Evolutionary conservation across 2,888 invertebrate genomes (phyloP).

Genomic region (Brenthis hecate): DNA sequence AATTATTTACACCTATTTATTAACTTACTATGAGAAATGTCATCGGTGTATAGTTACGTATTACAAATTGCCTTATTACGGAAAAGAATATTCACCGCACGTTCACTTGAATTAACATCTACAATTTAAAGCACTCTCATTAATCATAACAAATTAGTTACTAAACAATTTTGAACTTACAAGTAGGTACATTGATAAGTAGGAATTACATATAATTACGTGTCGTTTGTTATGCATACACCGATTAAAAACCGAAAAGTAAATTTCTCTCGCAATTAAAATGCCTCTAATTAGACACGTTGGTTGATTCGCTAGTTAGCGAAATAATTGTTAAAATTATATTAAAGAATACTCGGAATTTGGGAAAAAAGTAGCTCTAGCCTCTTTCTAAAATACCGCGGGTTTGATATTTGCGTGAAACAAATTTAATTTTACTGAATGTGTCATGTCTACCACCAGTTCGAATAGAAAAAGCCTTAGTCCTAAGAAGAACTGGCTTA

Average conservation of each 20-base stretch:
- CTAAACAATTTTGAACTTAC: conserved; percentile 43
- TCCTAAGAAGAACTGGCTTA: no score
- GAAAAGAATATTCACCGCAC: conserved; percentile 56
- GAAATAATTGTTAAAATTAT: not conserved
- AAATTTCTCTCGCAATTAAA: conserved; percentile 22
- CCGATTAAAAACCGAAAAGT: conserved; percentile 7
- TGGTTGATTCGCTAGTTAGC: conserved; percentile 16
- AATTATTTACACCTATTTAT: conserved; percentile 33
- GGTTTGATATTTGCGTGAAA: no score
- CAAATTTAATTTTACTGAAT: no score
- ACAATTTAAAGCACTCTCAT: conserved; percentile 59
- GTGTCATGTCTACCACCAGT: no score
- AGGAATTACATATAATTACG: conserved; percentile 22
- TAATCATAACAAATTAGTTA: conserved; percentile 65
- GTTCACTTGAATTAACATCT: conserved; percentile 58
- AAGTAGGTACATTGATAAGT: conserved; percentile 16
- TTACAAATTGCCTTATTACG: conserved; percentile 63
- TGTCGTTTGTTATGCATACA: conserved; percentile 19
- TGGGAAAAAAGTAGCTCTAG: not conserved
- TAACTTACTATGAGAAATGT: conserved; percentile 53
- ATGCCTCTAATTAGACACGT: conserved; percentile 25
- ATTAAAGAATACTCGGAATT: not conserved
- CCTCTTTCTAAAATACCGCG: no score
- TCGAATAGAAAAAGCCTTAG: no score
- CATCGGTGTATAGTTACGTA: conserved; percentile 52